Conservation (phyloP, 1,140 invertebrate genomes). For the Ooceraea biroi region DNA sequence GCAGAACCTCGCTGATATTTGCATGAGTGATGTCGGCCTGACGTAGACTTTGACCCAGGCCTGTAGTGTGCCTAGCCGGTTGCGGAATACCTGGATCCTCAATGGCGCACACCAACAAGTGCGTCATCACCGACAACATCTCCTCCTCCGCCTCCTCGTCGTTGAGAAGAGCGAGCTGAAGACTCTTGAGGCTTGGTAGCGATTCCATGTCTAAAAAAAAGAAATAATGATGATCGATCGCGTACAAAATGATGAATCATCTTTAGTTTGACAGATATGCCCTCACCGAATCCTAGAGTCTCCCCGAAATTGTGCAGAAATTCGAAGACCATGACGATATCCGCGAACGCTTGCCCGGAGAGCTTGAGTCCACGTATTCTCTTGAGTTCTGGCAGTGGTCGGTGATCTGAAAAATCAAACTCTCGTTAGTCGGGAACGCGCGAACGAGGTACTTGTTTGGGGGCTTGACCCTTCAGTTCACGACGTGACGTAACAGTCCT, state of each 20-base stretch:
- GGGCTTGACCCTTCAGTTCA: neutral
- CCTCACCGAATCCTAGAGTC: constrained; percentile 95
- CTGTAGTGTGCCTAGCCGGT: constrained; percentile 93
- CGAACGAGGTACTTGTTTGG: neutral
- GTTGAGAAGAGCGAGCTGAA: constrained; percentile 94
- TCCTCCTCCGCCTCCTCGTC: constrained; percentile 95
- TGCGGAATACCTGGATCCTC: constrained; percentile 98
- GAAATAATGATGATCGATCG: neutral
- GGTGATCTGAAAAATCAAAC: constrained; percentile 86
- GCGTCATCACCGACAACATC: constrained; percentile 94
- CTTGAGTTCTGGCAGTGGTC: constrained; percentile 91
- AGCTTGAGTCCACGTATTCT: constrained; percentile 94
- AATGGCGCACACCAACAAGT: constrained; percentile 96
- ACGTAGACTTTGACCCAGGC: constrained; percentile 95
- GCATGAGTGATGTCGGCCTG: constrained; percentile 96
- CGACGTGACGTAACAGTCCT: neutral
- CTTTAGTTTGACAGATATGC: neutral
- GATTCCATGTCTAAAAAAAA: constrained; percentile 91
- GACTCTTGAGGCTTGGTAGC: constrained; percentile 93
- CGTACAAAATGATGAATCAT: neutral
- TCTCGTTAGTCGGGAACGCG: constrained; percentile 1
- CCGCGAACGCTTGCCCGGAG: constrained; percentile 95
- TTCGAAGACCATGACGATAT: constrained; percentile 97
- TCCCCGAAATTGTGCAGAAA: constrained; percentile 98
- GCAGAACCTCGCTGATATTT: constrained; percentile 96